Percentiles rank a stretch among this genome's conserved stretches.
Evolutionary conservation across 2,888 invertebrate genomes (phyloP).

Genomic region (Archips xylosteana): DNA sequence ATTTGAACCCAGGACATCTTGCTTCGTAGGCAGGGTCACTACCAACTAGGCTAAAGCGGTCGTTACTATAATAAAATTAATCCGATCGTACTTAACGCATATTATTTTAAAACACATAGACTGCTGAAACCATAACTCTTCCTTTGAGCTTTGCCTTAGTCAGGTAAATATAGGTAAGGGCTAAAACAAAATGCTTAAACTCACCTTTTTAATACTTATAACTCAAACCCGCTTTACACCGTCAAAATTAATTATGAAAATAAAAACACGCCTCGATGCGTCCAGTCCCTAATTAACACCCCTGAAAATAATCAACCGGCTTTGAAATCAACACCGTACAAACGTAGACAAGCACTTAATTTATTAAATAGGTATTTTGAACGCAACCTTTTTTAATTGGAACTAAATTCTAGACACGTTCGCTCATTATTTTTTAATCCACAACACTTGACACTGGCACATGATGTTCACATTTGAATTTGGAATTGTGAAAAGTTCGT

Average conservation of each 20-base stretch:
- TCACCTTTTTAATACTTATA: slow-evolving; percentile 1
- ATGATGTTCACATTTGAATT: slow-evolving; percentile 27
- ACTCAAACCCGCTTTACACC: slow-evolving; percentile 14
- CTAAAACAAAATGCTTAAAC: not conserved
- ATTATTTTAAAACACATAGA: too few species aligned
- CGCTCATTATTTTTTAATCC: slow-evolving; percentile 6
- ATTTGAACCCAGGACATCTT: too few species aligned
- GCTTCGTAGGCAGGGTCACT: too few species aligned
- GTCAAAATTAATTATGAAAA: slow-evolving; percentile 22
- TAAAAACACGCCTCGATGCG: slow-evolving; percentile 20
- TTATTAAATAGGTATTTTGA: slow-evolving; percentile 12
- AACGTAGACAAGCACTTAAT: slow-evolving; percentile 16
- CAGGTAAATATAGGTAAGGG: too few species aligned
- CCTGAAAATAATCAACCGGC: slow-evolving; percentile 27
- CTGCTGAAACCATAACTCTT: too few species aligned
- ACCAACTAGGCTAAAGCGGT: too few species aligned
- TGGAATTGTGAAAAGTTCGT: slow-evolving; percentile 38
- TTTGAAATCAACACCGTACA: slow-evolving; percentile 32
- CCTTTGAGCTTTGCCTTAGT: too few species aligned
- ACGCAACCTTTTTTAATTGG: slow-evolving; percentile 7
- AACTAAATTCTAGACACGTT: slow-evolving; percentile 19
- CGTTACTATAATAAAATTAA: too few species aligned
- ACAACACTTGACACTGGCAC: slow-evolving; percentile 32
- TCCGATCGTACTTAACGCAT: too few species aligned
- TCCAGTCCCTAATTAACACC: slow-evolving; percentile 37